Evolutionary conservation across 2,797 vertebrate genomes (phyloP).

Genomic region (Cottoperca gobio): DNA sequence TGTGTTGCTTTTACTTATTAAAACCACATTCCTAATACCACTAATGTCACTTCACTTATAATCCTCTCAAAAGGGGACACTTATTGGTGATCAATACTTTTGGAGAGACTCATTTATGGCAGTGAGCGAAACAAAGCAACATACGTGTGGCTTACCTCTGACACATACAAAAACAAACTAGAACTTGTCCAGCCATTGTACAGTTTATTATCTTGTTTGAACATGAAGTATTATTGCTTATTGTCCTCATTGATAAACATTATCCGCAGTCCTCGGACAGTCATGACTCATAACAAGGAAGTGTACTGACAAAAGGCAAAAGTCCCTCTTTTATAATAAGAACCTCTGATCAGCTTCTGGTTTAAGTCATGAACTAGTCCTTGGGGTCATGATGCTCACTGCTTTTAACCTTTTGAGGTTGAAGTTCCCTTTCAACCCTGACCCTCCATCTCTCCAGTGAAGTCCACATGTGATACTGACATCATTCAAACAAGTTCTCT

Average conservation of each 20-base stretch:
- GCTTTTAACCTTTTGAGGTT: slow-evolving; percentile 29
- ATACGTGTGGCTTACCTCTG: neutral
- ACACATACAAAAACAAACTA: neutral
- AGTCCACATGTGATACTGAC: slow-evolving; percentile 20
- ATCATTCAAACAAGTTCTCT: slow-evolving; percentile 27
- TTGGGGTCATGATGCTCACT: slow-evolving; percentile 13
- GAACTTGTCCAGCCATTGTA: slow-evolving; percentile 31
- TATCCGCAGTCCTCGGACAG: slow-evolving; percentile 40
- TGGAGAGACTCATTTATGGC: neutral
- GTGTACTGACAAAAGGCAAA: slow-evolving; percentile 37
- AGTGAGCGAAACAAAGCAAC: neutral
- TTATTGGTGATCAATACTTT: neutral
- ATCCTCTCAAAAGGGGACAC: neutral
- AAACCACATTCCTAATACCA: neutral
- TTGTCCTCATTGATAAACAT: slow-evolving; percentile 41
- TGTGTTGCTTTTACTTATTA: neutral
- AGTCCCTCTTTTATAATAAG: slow-evolving; percentile 2
- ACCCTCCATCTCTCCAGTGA: neutral
- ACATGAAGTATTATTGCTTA: slow-evolving; percentile 52
- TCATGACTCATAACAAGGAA: slow-evolving; percentile 57
- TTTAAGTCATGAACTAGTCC: slow-evolving; percentile 8
- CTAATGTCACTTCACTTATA: neutral
- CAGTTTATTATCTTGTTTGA: slow-evolving; percentile 64
- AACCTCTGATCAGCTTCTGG: slow-evolving; percentile 21
- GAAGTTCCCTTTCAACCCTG: slow-evolving; percentile 6